Evolutionary conservation across 2,797 vertebrate species (phyloP).

Genomic region (Malacoraja senta): DNA sequence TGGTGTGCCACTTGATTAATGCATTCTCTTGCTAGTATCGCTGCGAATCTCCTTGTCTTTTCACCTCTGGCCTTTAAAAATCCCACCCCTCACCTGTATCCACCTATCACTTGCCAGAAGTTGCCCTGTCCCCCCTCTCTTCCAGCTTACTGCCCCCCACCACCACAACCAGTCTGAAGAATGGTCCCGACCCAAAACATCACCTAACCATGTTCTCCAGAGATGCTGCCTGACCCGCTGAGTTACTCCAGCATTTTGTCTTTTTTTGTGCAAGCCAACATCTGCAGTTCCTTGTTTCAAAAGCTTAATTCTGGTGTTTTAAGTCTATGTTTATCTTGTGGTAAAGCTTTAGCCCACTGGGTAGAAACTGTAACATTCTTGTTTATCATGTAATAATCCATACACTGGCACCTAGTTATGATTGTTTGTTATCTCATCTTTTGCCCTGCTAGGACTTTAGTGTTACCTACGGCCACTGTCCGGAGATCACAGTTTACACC

Average conservation of each 20-base stretch:
- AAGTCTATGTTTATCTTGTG: background rate
- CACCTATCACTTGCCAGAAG: no score
- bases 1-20: background rate
- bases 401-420: background rate
- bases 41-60: background rate
- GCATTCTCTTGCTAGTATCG: background rate
- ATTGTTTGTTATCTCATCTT: background rate
- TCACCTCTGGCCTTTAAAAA: no score
- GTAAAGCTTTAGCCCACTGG: background rate
- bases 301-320: constrained; percentile 1
- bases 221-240: no score
- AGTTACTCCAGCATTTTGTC: no score
- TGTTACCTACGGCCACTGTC: constrained; percentile 83
- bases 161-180: no score
- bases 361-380: background rate
- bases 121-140: no score
- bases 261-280: no score
- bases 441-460: constrained; percentile 80
- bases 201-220: no score
- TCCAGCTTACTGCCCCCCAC: no score
- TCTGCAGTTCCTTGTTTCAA: no score
- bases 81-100: no score
- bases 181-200: no score
- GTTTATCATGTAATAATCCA: background rate
- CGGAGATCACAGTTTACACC: constrained; percentile 92